A percentile compares a stretch with the other conserved stretches of the same genome.
Evolutionary conservation across 2,888 invertebrate genomes (phyloP).

Genomic region (Troilus luridus): DNA sequence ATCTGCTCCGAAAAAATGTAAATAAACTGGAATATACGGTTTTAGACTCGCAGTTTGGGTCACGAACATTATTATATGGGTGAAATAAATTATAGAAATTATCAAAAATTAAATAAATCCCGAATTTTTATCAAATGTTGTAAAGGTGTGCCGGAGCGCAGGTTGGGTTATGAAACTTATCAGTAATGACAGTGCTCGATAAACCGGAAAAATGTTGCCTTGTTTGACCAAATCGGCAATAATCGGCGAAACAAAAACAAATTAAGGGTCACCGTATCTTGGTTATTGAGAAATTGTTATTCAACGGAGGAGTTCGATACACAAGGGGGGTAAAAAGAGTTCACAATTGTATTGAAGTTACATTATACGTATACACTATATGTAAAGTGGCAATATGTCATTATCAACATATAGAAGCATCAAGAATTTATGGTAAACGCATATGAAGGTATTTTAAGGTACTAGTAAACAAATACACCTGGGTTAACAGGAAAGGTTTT

Average conservation of each 20-base stretch:
- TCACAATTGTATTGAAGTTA: no score
- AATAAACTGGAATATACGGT: not conserved
- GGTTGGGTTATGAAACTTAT: not conserved
- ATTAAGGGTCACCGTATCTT: not conserved
- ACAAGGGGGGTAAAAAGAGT: not conserved
- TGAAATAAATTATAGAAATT: not conserved
- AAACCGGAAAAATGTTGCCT: not conserved
- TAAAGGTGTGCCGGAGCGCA: not conserved
- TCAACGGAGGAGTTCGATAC: not conserved
- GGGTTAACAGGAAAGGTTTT: not conserved
- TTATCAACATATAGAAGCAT: not conserved
- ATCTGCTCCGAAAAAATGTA: slow-evolving; percentile 1
- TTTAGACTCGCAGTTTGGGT: not conserved
- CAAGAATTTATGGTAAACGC: not conserved
- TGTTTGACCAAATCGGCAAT: slow-evolving; percentile 27
- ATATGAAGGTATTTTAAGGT: no score
- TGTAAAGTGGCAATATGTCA: not conserved
- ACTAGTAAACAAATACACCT: no score
- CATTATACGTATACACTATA: no score
- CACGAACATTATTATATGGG: not conserved
- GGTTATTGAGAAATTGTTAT: not conserved
- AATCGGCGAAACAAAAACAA: not conserved
- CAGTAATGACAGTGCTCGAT: not conserved
- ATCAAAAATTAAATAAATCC: not conserved
- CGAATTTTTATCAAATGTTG: not conserved